Conservation (phyloP, 2,888 invertebrate genomes). For the Ypsolopha scabrella region DNA sequence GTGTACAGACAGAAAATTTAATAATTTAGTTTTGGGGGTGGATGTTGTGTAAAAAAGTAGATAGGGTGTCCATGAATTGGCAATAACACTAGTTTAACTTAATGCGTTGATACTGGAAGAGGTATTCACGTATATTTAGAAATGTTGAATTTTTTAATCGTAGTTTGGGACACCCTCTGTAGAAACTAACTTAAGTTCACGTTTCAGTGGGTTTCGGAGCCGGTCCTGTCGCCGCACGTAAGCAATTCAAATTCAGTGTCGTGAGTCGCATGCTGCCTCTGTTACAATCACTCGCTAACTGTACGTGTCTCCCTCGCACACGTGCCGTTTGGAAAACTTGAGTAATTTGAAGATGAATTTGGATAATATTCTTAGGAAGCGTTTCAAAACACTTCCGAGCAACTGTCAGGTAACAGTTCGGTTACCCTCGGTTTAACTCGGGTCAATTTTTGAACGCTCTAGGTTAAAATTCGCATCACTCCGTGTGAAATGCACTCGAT, state of each 20-base stretch:
- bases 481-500: too few relatives aligned
- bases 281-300: slow-evolving; percentile 38
- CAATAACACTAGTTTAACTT: not conserved
- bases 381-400: too few relatives aligned
- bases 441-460: too few relatives aligned
- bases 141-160: not conserved
- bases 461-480: too few relatives aligned
- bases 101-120: not conserved
- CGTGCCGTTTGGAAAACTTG: not conserved
- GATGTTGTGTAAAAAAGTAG: slow-evolving; percentile 13
- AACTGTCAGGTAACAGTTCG: too few relatives aligned
- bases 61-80: slow-evolving; percentile 26
- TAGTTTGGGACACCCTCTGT: slow-evolving; percentile 32
- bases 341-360: too few relatives aligned
- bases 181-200: slow-evolving; percentile 56
- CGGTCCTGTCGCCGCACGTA: slow-evolving; percentile 63
- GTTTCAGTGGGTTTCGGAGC: slow-evolving; percentile 67
- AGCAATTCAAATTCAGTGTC: slow-evolving; percentile 53
- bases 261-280: slow-evolving; percentile 61
- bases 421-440: too few relatives aligned
- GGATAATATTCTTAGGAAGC: too few relatives aligned
- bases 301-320: slow-evolving; percentile 34
- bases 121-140: too few relatives aligned
- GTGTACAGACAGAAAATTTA: too few relatives aligned
- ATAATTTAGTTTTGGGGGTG: slow-evolving; percentile 11